phyloP scores from a whole-genome alignment of 2,888 invertebrate species.

The Julus scanicus region DNA sequence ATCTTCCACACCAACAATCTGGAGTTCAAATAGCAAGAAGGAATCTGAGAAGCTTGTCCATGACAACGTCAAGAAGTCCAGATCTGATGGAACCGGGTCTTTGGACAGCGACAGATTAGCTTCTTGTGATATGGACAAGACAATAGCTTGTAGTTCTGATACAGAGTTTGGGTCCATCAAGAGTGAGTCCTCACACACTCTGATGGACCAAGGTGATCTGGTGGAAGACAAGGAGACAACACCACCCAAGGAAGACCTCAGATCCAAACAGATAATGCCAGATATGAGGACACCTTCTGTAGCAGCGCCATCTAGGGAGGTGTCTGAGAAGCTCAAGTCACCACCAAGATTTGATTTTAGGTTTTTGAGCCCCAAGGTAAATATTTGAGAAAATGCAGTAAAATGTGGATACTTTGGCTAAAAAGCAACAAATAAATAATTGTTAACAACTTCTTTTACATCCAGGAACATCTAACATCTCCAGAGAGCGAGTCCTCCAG shows the following conservation, averaged over 20 bases:
- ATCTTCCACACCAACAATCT: slow-evolving; percentile 6
- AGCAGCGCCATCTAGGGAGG: too few species aligned
- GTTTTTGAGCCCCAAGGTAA: slow-evolving; percentile 52
- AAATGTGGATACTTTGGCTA: too few species aligned
- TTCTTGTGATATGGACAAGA: slow-evolving; percentile 53
- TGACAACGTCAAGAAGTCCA: neutral
- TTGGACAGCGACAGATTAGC: slow-evolving; percentile 11
- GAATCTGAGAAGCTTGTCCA: neutral
- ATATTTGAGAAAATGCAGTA: neutral
- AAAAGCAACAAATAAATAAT: too few species aligned
- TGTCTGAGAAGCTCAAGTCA: neutral
- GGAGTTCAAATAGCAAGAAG: neutral
- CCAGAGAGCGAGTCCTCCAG: slow-evolving; percentile 63
- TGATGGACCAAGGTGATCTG: slow-evolving; percentile 48
- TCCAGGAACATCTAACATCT: slow-evolving; percentile 60
- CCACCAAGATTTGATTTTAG: neutral
- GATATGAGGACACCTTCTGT: neutral
- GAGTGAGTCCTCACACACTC: slow-evolving; percentile 58
- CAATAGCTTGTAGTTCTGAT: slow-evolving; percentile 58
- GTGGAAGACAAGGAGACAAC: neutral
- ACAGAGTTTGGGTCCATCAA: slow-evolving; percentile 58
- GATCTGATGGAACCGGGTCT: slow-evolving; percentile 11
- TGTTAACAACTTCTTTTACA: neutral
- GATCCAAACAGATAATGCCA: neutral
- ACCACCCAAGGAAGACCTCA: neutral